Percentiles rank a stretch among this genome's conserved stretches.
These are phyloP conservation scores for Daubentonia madagascariensis DNA, from an alignment of 2,113 vertebrate species.

Conservation along the genomic window DNA sequence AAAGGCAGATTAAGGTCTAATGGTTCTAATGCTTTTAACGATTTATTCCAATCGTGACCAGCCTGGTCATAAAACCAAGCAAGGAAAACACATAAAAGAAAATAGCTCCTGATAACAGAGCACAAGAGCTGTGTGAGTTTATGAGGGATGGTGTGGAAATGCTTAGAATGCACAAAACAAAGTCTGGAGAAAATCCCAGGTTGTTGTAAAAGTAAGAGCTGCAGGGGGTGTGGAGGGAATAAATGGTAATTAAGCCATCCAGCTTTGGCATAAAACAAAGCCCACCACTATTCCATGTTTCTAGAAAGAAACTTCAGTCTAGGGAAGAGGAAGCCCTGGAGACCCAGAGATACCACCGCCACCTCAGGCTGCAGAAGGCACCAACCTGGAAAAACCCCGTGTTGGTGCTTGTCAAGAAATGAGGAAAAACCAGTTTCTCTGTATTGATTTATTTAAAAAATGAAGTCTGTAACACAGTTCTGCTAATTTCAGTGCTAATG, in stretches of 20 bases:
- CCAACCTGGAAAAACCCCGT: neutral
- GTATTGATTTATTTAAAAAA: neutral
- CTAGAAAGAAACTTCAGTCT: neutral
- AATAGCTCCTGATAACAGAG: neutral
- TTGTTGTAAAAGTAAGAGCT: conserved; percentile 42
- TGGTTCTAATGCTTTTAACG: conserved; percentile 47
- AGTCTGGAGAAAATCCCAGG: conserved; percentile 57
- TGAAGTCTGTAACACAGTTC: neutral
- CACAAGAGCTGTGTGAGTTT: neutral
- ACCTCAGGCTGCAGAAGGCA: neutral
- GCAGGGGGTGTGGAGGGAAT: neutral
- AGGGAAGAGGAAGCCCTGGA: neutral
- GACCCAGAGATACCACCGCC: neutral
- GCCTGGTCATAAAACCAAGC: neutral
- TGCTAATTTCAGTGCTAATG: neutral
- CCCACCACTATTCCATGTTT: neutral
- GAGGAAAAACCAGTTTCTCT: neutral
- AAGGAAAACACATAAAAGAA: neutral
- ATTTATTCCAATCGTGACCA: neutral
- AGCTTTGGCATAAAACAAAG: conserved; percentile 18
- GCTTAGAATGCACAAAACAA: neutral
- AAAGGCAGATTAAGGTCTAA: neutral
- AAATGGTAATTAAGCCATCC: neutral
- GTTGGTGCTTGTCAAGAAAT: neutral
- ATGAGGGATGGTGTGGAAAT: neutral